Percentiles rank a stretch among this genome's conserved stretches.
phyloP scores from a whole-genome alignment of 2,797 vertebrate genomes.

The Labeo calbasu region DNA sequence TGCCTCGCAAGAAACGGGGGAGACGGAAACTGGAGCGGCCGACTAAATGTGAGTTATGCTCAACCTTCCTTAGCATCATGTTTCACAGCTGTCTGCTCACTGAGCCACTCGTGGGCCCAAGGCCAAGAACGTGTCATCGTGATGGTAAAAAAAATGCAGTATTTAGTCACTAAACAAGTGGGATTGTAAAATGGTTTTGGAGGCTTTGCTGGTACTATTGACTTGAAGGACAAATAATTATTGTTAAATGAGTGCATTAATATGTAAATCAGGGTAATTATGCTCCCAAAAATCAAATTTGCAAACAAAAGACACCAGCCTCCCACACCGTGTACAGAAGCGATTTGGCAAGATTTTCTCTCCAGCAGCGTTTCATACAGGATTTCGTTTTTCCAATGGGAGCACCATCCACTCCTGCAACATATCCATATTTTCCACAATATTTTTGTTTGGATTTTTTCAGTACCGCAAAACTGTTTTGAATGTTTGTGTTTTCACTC shows the following conservation, averaged over 20 bases:
- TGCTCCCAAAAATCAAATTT: not conserved
- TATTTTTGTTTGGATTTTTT: not conserved
- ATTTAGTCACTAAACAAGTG: constrained; percentile 29
- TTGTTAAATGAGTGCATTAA: constrained; percentile 14
- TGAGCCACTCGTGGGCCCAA: constrained; percentile 17
- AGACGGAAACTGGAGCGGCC: constrained; percentile 87
- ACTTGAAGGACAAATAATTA: constrained; percentile 19
- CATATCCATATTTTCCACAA: not conserved
- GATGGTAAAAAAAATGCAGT: not conserved
- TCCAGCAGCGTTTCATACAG: constrained; percentile 11
- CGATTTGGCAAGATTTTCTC: constrained; percentile 16
- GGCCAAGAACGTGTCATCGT: constrained; percentile 37
- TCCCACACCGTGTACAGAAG: constrained; percentile 27
- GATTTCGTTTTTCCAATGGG: not conserved
- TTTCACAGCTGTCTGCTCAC: constrained; percentile 42
- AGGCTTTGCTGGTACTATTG: constrained; percentile 9
- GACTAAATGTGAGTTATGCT: constrained; percentile 85
- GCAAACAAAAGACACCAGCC: constrained; percentile 16
- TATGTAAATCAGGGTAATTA: constrained; percentile 39
- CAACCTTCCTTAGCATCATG: constrained; percentile 15
- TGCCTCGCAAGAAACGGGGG: constrained; percentile 80
- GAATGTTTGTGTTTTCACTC: not conserved
- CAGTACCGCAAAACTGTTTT: not conserved
- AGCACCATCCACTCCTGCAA: not conserved
- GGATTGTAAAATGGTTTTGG: constrained; percentile 30